Conservation (phyloP, 2,888 invertebrate genomes). For the Mystacides longicornis region DNA sequence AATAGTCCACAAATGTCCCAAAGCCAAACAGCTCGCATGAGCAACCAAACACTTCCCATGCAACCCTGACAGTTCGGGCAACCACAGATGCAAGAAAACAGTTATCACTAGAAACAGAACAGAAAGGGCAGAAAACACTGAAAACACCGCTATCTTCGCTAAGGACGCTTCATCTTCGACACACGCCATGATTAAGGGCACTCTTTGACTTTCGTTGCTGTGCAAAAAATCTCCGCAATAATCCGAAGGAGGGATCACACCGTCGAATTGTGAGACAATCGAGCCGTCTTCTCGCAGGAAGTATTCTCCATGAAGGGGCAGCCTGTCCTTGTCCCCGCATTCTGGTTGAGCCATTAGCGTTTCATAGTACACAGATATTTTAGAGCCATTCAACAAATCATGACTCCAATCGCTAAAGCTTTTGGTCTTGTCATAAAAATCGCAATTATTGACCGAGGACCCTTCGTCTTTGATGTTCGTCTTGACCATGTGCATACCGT, state of each 20-base stretch:
- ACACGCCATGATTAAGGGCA: constrained; percentile 12
- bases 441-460: constrained; percentile 9
- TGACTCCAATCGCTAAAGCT: constrained; percentile 13
- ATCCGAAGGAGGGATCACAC: constrained; percentile 12
- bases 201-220: constrained; percentile 4
- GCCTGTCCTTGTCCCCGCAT: background rate
- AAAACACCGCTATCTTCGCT: background rate
- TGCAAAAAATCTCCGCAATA: constrained; percentile 18
- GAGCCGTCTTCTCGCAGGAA: constrained; percentile 16
- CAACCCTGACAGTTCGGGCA: constrained; percentile 20
- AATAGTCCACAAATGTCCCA: constrained; percentile 15
- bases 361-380: constrained; percentile 9
- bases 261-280: constrained; percentile 10
- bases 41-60: constrained; percentile 13
- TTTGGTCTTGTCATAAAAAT: background rate
- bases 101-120: constrained; percentile 18
- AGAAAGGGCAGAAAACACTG: constrained; percentile 10
- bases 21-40: constrained; percentile 15
- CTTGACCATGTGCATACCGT: constrained; percentile 9
- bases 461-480: background rate
- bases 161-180: background rate
- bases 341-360: background rate
- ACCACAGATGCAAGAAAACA: constrained; percentile 12
- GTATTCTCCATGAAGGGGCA: constrained; percentile 12
- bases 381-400: constrained; percentile 7